Base-by-base conservation (phyloP, 1,140 invertebrate genomes). In the Oryctes rhinoceros region DNA sequence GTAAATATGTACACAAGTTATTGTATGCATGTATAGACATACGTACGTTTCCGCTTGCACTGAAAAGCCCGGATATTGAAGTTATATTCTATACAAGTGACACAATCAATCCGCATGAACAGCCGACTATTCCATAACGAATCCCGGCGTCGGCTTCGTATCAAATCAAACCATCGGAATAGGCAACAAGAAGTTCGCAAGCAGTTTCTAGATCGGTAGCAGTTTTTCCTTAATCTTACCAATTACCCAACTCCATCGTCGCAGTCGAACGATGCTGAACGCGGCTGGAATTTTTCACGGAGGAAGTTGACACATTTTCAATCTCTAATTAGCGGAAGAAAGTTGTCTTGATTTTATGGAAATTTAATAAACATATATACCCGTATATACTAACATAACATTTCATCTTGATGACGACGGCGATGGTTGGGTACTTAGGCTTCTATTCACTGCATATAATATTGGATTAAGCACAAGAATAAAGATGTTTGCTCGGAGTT, bases 391-490 rank as follows among this genome's bases (percentile, higher is more conserved):
- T 37, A 71, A 7, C 18, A 24, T 35, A 71, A 71, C 24, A 18
- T 71, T 71, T 24, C 24, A 9, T 24, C 35, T 71, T 71, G 65
- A 30, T 0, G 35, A 71, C 24, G 11, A 24, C 35, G 9, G 65
- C 35, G 65, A 15, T 59, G n/a, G 24, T n/a, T 24, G 65, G 24
- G 65, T 71, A 71, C 35, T 71, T 71, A 71, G 35, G 20, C 24
- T 71, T 71, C 65, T 71, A 71, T 71, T 71, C 65, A 71, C 65
- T 71, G 35, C 24, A 37, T 37, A 37, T 71, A 71, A 71, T 71
- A 71, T 71, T 71, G 24, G 65, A 71, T 71, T 71, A 71, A 71
- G 37, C 30, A 24, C 65, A 71, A 24, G 65, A 71, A 71, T 71
- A 71, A 71, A 35, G 65, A 71, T 71, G 35, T 71, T 71, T 71